Base-by-base conservation (phyloP, 2,888 invertebrate genomes). In the Lumbricus terrestris region DNA sequence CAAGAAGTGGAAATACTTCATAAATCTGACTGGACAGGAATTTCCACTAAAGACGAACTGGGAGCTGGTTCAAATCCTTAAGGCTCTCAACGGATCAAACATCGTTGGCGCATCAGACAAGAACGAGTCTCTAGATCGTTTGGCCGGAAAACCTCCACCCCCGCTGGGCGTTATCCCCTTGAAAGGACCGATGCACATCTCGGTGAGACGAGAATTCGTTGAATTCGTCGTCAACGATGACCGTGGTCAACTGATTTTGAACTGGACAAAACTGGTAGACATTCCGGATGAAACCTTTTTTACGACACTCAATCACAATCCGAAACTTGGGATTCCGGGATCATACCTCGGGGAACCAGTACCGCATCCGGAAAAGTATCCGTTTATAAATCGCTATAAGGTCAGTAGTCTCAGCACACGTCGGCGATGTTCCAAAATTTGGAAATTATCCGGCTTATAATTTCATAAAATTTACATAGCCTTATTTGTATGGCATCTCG, bases 21-120 rank as follows among this genome's bases (percentile, higher is more conserved):
- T n/a, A n/a, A n/a, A n/a, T n/a, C n/a, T n/a, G n/a, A n/a, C n/a
- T n/a, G n/a, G n/a, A n/a, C n/a, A n/a, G 88, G 94, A 94, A 90
- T 93, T 94, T 90, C 94, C 94, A 83, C 90, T 94, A 37, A 94
- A 93, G 90, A 94, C 94, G 18, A 94, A 90, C 94, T n/a, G n/a
- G n/a, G n/a, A n/a, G n/a, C n/a, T n/a, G n/a, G n/a, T n/a, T n/a
- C n/a, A n/a, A n/a, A n/a, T 94, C 20, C 90, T 94, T 18, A 93
- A 93, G 90, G 83, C 92, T n/a, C 92, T 93, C 85, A 93, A 94
- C 88, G 94, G 94, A 8, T 92, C 93, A 11, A 95, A 94, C 37
- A 89, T 91, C 35, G 69, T 91, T 18, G 89, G 83, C 34, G 91
- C 82, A 34, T 90, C 91, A 3, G 34, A 38, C 29, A 35, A 33